Conservation (phyloP, 2,113 vertebrate species). For the Mesocricetus auratus region DNA sequence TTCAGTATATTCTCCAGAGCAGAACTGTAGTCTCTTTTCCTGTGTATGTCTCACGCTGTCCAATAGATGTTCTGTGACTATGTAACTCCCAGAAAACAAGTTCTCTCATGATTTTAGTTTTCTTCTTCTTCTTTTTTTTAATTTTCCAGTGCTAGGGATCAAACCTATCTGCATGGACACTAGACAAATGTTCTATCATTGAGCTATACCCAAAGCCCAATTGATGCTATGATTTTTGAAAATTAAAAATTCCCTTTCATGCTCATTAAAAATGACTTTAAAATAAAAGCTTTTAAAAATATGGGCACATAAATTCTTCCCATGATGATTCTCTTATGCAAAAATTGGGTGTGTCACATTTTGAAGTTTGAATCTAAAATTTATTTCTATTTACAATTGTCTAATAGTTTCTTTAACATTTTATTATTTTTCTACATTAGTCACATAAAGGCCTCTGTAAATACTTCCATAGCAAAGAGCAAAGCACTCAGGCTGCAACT, state of each 20-base stretch:
- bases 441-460: not conserved
- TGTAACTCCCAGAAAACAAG: not conserved
- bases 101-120: not conserved
- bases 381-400: not conserved
- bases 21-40: not conserved
- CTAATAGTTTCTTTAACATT: not conserved
- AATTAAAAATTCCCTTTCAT: not conserved
- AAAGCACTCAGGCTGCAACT: not conserved
- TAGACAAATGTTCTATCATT: not conserved
- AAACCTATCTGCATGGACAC: not conserved
- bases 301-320: not conserved
- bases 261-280: not conserved
- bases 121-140: not conserved
- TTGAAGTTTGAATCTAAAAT: not conserved
- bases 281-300: not conserved
- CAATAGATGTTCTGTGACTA: not conserved
- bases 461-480: not conserved
- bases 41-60: not conserved
- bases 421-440: not conserved
- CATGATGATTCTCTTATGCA: not conserved
- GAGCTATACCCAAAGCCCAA: not conserved
- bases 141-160: not conserved
- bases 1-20: not conserved
- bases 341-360: not conserved
- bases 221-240: not conserved